Base-by-base conservation (phyloP, 2,888 invertebrate species). In the Sphinx pinastri region DNA sequence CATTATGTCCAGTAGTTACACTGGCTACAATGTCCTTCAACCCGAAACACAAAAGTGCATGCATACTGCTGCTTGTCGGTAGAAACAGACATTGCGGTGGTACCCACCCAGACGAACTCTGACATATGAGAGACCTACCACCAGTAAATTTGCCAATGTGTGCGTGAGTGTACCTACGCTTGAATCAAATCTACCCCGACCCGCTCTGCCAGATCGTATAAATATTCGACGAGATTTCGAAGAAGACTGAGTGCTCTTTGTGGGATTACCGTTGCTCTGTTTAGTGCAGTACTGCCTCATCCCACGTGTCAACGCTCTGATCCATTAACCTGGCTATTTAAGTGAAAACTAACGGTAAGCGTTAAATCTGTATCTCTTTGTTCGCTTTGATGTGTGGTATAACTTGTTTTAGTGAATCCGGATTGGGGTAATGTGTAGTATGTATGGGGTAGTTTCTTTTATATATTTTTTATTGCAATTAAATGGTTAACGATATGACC, bases 261-360 rank as follows among this genome's bases (percentile, higher is more conserved):
- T 19, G 49, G 49, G 63, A 63, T 63, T 63, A 63, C 49, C 13
- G 63, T 19, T 13, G 19, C 13, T 19, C 16, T 19, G 63, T 19
- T 47, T 47, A 47, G 19, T 49, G 19, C 63, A 63, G 49, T 63
- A 49, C 63, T 54, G 8, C n/a, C 7, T 54, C 7, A 54, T 54
- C n/a, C n/a, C n/a, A 10, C 16, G 14, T 60, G 60, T 16, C 47
- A 60, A 60, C 60, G 45, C 16, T 60, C 8, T 16, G 45, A 47
- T 47, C 47, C 60, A 60, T 60, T 60, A 60, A 45, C 19, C n/a
- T 60, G 16, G 16, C 16, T 16, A 60, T 60, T 60, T 16, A 47
- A 47, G 60, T 60, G 16, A 60, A 60, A 60, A 60, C 60, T 60
- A 60, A 60, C 60, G 16, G 45, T 60, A 45, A 60, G 47, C 47